Percentiles rank a stretch among this genome's conserved stretches.
phyloP scores from a whole-genome alignment of 1,140 invertebrate species.

The Musca vetustissima region DNA sequence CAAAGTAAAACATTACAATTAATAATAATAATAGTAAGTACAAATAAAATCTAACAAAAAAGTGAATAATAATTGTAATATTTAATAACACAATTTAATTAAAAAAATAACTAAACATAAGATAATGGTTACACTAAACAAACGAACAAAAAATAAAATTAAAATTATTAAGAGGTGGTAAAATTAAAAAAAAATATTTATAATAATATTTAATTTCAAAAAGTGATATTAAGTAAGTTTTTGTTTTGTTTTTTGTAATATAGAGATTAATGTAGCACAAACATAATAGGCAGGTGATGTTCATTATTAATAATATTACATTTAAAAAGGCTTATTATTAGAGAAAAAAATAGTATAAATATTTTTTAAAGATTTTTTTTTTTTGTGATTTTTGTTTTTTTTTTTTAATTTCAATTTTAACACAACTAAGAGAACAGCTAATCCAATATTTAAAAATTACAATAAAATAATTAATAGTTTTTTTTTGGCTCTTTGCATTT shows the following conservation, averaged over 20 bases:
- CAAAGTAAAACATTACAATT: conserved; percentile 21
- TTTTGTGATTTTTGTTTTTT: too few relatives aligned
- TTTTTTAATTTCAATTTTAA: too few relatives aligned
- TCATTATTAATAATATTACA: too few relatives aligned
- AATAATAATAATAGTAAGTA: too few relatives aligned
- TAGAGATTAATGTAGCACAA: conserved; percentile 14
- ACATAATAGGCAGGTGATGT: too few relatives aligned
- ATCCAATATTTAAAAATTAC: conserved; percentile 2
- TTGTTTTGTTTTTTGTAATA: too few relatives aligned
- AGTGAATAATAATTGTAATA: conserved; percentile 10
- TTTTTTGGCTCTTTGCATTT: neutral
- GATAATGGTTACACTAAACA: conserved; percentile 1
- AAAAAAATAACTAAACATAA: too few relatives aligned
- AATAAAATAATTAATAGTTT: neutral
- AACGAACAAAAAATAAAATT: conserved; percentile 18
- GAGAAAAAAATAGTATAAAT: too few relatives aligned
- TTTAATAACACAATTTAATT: conserved; percentile 17
- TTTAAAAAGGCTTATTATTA: neutral
- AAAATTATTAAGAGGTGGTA: too few relatives aligned
- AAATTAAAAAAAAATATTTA: neutral
- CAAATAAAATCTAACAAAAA: conserved; percentile 19
- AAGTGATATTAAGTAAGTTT: too few relatives aligned
- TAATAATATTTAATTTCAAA: too few relatives aligned
- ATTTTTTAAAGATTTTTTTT: too few relatives aligned
- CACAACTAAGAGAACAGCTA: neutral